Conservation (phyloP, 1,140 invertebrate species). For the Lasioglossum albipes region DNA sequence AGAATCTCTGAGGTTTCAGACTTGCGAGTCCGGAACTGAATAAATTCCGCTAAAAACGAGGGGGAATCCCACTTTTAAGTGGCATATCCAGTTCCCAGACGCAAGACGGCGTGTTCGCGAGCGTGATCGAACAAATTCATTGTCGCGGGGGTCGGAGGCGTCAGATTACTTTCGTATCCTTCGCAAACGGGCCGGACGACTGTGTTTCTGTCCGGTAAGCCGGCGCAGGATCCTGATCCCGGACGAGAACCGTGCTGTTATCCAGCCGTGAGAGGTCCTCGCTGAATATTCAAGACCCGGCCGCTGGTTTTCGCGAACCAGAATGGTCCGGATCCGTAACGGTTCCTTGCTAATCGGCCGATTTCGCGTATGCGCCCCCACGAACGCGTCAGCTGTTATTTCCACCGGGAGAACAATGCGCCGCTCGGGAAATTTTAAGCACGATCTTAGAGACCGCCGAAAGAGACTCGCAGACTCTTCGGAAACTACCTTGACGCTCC, state of each 20-base stretch:
- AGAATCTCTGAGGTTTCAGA: no score
- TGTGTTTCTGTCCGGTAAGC: constrained; percentile 25
- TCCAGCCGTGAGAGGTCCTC: constrained; percentile 8
- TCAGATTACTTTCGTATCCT: constrained; percentile 33
- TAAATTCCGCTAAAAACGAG: no score
- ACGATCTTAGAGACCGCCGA: no score
- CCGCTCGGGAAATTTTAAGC: background rate
- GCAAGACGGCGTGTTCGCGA: background rate
- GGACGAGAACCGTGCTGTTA: constrained; percentile 10
- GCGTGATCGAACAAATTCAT: constrained; percentile 30
- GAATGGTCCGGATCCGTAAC: constrained; percentile 7
- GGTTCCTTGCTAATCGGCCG: constrained; percentile 21
- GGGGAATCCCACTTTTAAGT: no score
- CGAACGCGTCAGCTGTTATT: background rate
- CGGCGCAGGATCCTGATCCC: background rate
- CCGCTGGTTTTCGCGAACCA: constrained; percentile 25
- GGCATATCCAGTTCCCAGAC: no score
- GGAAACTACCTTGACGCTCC: no score
- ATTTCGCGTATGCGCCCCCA: constrained; percentile 18
- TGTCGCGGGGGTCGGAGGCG: no score
- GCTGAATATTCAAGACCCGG: constrained; percentile 49
- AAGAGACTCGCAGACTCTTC: no score
- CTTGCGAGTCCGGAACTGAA: no score
- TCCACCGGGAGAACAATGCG: background rate
- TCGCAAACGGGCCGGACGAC: background rate